Evolutionary conservation across 1,140 invertebrate genomes (phyloP), one percentile per base, ranked within the genome.

Genomic region (Chironomus striatipennis): DNA sequence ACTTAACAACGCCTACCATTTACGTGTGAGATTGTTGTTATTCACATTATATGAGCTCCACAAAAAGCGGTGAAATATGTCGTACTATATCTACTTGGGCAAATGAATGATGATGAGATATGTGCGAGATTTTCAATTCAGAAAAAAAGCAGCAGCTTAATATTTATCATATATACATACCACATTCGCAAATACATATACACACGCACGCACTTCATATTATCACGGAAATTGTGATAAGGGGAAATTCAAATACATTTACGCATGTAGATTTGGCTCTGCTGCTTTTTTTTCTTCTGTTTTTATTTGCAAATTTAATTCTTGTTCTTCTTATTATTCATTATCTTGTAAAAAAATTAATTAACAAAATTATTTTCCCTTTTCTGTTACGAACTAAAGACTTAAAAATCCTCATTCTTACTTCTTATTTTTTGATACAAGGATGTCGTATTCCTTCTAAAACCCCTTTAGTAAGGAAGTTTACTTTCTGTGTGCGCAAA

Each of bases 1-100:
- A 70, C 65, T 70, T 70, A 70, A 70, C 65, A 70, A 70, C 65
- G 65, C 65, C 65, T 70, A 70, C 65, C 17, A 70, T 70, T 70
- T 70, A 70, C 20, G 17, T 70, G 65, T 70, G 65, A 70, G 65
- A 70, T 70, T 70, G 20, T 70, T 57, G n/a, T 57, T 57, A 12
- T 57, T n/a, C 47, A 57, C 47, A 57, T 57, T n/a, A 57, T 15
- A n/a, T 15, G 12, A 47, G 43, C 43, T 10, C 15, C n/a, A n/a
- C 12, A n/a, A n/a, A 57, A n/a, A 47, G 8, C 12, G n/a, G 12
- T 47, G 12, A 57, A 57, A 57, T n/a, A 57, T 57, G 47, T 57
- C 47, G 47, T 57, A 34, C 5, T 34, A 34, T 2, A 34, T 34
- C 24, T 1, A 34, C 24, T 34, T 34, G 24, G 24, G 24, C 24